Evolutionary conservation across 1,140 invertebrate genomes (phyloP), one percentile per base, ranked within the genome.

Genomic region (Pantala flavescens): DNA sequence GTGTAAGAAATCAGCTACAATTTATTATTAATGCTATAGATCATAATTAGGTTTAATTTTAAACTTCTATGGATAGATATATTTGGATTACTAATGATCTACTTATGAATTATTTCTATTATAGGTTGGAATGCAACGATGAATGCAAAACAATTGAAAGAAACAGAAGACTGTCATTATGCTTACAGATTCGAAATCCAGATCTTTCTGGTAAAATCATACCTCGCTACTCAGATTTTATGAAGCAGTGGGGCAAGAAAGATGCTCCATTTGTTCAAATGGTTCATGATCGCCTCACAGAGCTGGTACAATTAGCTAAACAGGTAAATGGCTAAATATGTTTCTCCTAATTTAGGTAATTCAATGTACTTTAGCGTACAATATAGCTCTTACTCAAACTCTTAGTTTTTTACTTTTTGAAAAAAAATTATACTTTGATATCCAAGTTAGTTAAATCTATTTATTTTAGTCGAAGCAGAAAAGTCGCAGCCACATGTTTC

Each of bases 141-240:
- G 94, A 96, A 77, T 99, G 97, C 82, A 89, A 90, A 73, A 81
- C 91, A 71, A 84, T 94, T 36, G 95, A 97, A 78, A 88, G 97
- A 71, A 97, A 97, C 82, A 87, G 92, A 36, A 88, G 92, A 43
- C 77, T 98, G 23, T 95, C 95, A 0, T 86, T 96, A 43, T 96
- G 94, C 10, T 83, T 99, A 55, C 94, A 97, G 82, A 93, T 97
- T 71, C 89, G 90, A 23, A 96, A 97, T 84, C 92, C 95, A 0
- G 94, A 97, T 81, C 82, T 95, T 11, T 89, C 88, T 71, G 86
- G 88, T 14, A 95, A 95, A 82, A 82, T 92, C 43, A 87, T 89
- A 74, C 93, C 93, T 3, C 87, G 88, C 70, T 98, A 97, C 84
- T 91, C 91, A 12, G 94, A 97, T 76, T 93, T 91, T 78, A 88